Percentiles rank a stretch among this genome's conserved stretches.
Evolutionary conservation across 2,797 vertebrate genomes (phyloP).

Genomic region (Antrozous pallidus): DNA sequence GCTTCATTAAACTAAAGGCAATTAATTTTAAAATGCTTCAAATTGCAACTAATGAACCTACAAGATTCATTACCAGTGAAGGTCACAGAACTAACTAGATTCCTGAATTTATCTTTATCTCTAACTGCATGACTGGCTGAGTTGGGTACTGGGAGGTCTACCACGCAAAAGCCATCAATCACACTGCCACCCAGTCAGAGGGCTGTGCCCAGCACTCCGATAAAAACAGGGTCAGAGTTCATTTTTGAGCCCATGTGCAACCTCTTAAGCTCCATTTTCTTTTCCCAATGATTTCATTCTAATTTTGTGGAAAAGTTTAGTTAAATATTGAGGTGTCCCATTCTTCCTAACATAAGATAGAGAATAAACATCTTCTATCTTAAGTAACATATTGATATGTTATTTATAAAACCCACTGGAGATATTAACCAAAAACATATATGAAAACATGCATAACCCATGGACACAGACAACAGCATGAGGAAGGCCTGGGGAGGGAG

Average conservation of each 20-base stretch:
- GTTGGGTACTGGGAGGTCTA: not conserved
- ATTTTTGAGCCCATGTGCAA: not conserved
- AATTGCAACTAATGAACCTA: slow-evolving; percentile 51
- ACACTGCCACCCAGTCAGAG: not conserved
- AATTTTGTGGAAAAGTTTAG: not conserved
- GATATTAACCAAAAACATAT: not conserved
- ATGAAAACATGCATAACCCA: too few species aligned
- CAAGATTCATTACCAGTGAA: slow-evolving; percentile 35
- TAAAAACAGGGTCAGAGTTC: not conserved
- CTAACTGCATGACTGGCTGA: not conserved
- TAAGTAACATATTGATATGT: not conserved
- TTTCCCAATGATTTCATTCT: not conserved
- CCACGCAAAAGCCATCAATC: not conserved
- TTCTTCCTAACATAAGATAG: not conserved
- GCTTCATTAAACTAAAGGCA: slow-evolving; percentile 57
- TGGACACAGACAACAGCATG: too few species aligned
- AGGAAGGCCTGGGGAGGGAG: too few species aligned
- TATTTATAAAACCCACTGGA: not conserved
- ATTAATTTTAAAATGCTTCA: slow-evolving; percentile 57
- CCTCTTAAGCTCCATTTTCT: not conserved
- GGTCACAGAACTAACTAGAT: slow-evolving; percentile 29
- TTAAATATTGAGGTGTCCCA: not conserved
- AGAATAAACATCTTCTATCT: not conserved
- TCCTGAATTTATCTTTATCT: slow-evolving; percentile 25
- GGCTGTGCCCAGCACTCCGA: fast-evolving